Evolutionary conservation across 2,113 vertebrate genomes (phyloP).

Genomic region (Eurypyga helias): DNA sequence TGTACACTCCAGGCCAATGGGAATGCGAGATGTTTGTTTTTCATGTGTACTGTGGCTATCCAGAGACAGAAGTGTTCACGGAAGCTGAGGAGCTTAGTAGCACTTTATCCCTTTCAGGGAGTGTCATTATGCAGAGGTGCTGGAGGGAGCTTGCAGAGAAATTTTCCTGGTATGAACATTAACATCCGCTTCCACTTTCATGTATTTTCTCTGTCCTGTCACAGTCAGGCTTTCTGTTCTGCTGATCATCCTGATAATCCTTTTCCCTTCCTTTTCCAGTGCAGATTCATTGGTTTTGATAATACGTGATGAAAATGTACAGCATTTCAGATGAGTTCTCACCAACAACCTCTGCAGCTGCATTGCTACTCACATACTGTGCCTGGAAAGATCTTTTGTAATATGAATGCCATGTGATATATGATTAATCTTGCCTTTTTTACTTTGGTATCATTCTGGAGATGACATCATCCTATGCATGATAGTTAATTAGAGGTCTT

Average conservation of each 20-base stretch:
- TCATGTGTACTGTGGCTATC: background rate
- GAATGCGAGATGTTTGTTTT: background rate
- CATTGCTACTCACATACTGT: background rate
- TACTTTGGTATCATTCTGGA: background rate
- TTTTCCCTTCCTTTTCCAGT: background rate
- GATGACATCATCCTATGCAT: background rate
- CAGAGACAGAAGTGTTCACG: background rate
- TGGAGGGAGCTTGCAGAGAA: background rate
- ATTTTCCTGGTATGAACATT: background rate
- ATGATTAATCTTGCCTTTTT: background rate
- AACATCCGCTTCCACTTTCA: background rate
- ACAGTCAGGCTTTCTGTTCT: background rate
- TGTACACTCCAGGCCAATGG: background rate
- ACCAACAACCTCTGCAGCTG: background rate
- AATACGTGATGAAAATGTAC: background rate
- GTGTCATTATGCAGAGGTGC: background rate
- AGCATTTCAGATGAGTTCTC: background rate
- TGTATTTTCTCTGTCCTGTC: background rate
- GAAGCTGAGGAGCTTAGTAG: background rate
- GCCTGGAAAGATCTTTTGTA: background rate
- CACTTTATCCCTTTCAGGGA: background rate
- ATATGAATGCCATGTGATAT: rapidly evolving
- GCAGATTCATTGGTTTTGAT: background rate
- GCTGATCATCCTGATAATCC: background rate
- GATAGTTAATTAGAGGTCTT: background rate